phyloP scores from a whole-genome alignment of 2,113 vertebrate species.

The Eidolon helvum region DNA sequence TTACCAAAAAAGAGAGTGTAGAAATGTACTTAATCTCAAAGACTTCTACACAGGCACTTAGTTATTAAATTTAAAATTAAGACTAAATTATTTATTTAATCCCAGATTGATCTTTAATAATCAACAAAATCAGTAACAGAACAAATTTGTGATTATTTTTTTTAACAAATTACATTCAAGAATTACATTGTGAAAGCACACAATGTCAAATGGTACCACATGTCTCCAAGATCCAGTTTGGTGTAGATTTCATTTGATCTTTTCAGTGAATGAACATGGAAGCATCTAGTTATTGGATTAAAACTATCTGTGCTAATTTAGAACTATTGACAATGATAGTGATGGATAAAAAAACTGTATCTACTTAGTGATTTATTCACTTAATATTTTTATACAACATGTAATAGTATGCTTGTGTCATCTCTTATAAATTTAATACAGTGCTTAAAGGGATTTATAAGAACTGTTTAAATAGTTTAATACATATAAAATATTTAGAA shows the following conservation, averaged over 20 bases:
- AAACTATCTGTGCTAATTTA: constrained; percentile 14
- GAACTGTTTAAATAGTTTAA: constrained; percentile 29
- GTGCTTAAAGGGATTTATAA: background rate
- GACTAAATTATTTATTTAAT: background rate
- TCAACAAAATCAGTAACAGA: background rate
- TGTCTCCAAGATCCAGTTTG: background rate
- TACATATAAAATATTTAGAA: background rate
- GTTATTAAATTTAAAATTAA: background rate
- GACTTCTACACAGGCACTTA: background rate
- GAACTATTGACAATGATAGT: background rate
- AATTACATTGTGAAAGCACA: background rate
- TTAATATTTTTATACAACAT: background rate
- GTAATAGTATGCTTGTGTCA: background rate
- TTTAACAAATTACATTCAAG: background rate
- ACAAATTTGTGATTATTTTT: background rate
- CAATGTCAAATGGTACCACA: background rate
- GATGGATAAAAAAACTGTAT: background rate
- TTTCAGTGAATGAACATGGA: background rate
- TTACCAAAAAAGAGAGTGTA: background rate
- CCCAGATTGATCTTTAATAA: background rate
- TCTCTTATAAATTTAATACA: background rate
- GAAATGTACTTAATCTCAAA: background rate
- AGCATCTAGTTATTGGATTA: background rate
- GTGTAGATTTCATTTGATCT: background rate
- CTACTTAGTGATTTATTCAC: background rate